Conservation (phyloP, 2,888 invertebrate genomes). For the Xestia sexstrigata region DNA sequence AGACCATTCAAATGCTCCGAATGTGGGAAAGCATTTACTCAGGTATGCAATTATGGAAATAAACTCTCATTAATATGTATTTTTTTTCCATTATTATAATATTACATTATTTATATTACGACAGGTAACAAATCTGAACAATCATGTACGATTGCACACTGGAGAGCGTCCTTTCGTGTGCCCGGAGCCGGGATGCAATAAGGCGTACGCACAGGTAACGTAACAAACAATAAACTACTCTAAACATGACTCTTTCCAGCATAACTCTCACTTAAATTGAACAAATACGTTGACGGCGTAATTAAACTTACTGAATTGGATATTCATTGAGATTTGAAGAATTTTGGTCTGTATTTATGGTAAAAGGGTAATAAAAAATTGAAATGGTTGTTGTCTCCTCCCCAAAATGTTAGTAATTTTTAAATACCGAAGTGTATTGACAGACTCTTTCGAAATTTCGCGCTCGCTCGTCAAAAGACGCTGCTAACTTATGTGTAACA, state of each 20-base stretch:
- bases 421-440: neutral
- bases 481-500: neutral
- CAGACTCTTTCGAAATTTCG: neutral
- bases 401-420: neutral
- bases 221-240: neutral
- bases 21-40: slow-evolving; percentile 89
- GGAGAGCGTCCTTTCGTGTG: slow-evolving; percentile 89
- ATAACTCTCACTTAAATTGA: neutral
- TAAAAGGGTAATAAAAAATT: neutral
- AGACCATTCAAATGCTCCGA: slow-evolving; percentile 88
- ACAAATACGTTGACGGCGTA: neutral
- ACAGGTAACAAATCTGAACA: slow-evolving; percentile 89
- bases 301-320: neutral
- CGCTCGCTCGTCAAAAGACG: neutral
- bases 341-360: neutral
- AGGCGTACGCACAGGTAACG: slow-evolving; percentile 88
- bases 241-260: no score
- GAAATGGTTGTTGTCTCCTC: neutral
- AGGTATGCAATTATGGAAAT: slow-evolving; percentile 74
- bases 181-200: slow-evolving; percentile 87
- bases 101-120: slow-evolving; percentile 12
- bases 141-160: slow-evolving; percentile 88
- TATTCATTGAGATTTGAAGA: neutral
- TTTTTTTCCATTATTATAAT: neutral
- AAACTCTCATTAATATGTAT: no score